phyloP scores from a whole-genome alignment of 2,113 vertebrate species.

The Xenopus borealis region DNA sequence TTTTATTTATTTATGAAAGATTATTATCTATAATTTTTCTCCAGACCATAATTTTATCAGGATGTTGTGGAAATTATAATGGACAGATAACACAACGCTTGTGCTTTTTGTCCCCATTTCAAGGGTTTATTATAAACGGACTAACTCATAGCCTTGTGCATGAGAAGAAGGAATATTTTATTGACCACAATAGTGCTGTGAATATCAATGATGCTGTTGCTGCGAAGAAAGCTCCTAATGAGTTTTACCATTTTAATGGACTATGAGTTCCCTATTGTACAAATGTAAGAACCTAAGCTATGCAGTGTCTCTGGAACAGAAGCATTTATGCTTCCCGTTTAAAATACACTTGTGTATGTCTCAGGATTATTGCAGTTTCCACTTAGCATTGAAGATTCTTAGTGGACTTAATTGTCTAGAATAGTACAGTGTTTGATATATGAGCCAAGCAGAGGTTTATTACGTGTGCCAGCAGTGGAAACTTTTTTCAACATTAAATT shows the following conservation, averaged over 20 bases:
- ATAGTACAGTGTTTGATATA: no score
- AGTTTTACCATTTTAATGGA: slow-evolving; percentile 70
- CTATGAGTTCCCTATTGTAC: slow-evolving; percentile 66
- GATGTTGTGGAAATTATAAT: neutral
- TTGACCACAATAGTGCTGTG: slow-evolving; percentile 55
- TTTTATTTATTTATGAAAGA: slow-evolving; percentile 25
- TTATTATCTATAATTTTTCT: slow-evolving; percentile 47
- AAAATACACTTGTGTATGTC: slow-evolving; percentile 64
- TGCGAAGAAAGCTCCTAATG: slow-evolving; percentile 65
- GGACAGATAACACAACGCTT: slow-evolving; percentile 28
- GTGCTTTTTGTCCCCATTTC: slow-evolving; percentile 53
- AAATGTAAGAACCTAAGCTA: slow-evolving; percentile 71
- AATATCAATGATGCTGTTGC: slow-evolving; percentile 57
- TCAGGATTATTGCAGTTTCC: slow-evolving; percentile 56
- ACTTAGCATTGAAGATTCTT: no score
- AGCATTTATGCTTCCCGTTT: slow-evolving; percentile 68
- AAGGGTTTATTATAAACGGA: slow-evolving; percentile 54
- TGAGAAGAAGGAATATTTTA: slow-evolving; percentile 55
- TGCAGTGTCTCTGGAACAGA: slow-evolving; percentile 68
- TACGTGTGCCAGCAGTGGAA: no score
- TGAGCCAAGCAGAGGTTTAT: no score
- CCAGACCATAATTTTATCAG: slow-evolving; percentile 53
- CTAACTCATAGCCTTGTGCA: slow-evolving; percentile 43
- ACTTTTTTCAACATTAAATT: no score
- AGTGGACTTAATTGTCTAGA: no score